Evolutionary conservation across 2,113 vertebrate genomes (phyloP).

Genomic region (Holacanthus passer): DNA sequence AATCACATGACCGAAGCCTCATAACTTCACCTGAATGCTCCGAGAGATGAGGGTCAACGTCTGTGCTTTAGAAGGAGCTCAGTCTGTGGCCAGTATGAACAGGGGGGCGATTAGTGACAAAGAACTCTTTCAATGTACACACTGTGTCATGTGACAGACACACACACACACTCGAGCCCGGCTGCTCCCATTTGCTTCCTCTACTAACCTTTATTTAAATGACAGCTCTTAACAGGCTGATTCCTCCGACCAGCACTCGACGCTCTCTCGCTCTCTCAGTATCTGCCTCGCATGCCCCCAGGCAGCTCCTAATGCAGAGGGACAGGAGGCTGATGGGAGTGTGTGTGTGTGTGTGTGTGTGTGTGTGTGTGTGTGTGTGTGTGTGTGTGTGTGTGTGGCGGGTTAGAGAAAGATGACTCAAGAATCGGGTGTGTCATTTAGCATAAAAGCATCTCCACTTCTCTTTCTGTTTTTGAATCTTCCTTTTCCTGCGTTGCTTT

Average conservation of each 20-base stretch:
- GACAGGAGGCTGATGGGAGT: constrained; percentile 70
- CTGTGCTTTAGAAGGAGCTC: not conserved
- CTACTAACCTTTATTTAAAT: constrained; percentile 80
- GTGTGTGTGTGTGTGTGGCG: not conserved
- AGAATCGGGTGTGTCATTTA: constrained; percentile 66
- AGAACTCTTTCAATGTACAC: not conserved
- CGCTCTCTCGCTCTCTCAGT: constrained; percentile 52
- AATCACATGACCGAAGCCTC: not conserved
- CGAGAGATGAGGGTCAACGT: no score
- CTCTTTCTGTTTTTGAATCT: constrained; percentile 19
- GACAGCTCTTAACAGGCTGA: constrained; percentile 77
- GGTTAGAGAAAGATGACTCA: constrained; percentile 29
- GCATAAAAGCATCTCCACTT: constrained; percentile 56
- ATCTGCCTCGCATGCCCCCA: constrained; percentile 72
- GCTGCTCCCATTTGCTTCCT: constrained; percentile 24
- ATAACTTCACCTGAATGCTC: not conserved
- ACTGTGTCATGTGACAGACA: not conserved
- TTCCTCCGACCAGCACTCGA: constrained; percentile 52
- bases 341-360: constrained; percentile 37
- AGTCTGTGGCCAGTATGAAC: not conserved
- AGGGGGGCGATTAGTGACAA: not conserved
- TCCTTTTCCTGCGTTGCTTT: not conserved
- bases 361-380: constrained; percentile 19
- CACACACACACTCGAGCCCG: not conserved
- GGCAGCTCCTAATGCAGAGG: constrained; percentile 80